Base-by-base conservation (phyloP, 1,140 invertebrate genomes). In the Musca domestica region DNA sequence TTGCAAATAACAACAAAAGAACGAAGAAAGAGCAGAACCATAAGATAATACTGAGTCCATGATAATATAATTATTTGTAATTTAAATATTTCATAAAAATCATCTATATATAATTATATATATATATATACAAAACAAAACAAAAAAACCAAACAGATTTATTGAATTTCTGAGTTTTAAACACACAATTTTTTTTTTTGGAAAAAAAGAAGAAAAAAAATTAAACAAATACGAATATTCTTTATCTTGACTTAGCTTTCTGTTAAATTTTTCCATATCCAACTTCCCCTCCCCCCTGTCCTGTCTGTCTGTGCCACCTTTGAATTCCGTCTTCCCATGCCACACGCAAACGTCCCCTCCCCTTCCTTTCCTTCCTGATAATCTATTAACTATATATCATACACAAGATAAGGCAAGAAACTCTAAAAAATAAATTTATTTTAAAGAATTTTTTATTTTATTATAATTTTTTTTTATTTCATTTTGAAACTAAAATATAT, bases 81-180 rank as follows among this genome's bases (percentile, higher is more conserved):
- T 65, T 49, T 65, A 65, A 52, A 65, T 65, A 49, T 23, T 65
- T 49, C 47, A 65, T 65, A 64, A 27, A 61, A 47, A 64, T 22
- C 22, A 65, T 49, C 41, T 48, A 65, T 65, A 65, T 48, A 64
- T 65, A 65, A 49, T 65, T 51, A 41, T 65, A 49, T 65, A 65
- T 65, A 65, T 64, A 64, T 17, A 22, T 12, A 52, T 9, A 52
- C 51, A 52, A 52, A 51, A 51, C n/a, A 20, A 51, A 51, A n/a
- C 3, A n/a, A 41, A 64, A 46, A 64, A 65, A 65, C 41, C 64
- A 48, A 65, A 65, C 41, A 48, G 41, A 49, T 25, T 48, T 4
- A 65, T 65, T 49, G 64, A 51, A 65, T 65, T 65, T 65, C 47
- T 65, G 41, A 65, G 41, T 65, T 65, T 65, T 48, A 49, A 65